A percentile compares a stretch with the other conserved stretches of the same genome.
phyloP scores from a whole-genome alignment of 92 coral and sea anemone species.

The Palythoa caribaeorum region DNA sequence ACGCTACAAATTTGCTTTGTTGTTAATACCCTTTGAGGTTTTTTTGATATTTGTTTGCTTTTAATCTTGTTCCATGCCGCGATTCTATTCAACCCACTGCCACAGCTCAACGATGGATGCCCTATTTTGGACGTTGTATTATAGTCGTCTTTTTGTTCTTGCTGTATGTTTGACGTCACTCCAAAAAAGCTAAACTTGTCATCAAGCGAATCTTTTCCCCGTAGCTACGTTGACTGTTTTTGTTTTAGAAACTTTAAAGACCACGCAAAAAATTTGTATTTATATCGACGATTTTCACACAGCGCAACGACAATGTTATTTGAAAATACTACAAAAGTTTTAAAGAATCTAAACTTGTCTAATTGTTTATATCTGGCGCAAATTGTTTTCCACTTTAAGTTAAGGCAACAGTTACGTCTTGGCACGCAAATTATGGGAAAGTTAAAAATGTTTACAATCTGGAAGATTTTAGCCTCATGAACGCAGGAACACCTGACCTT shows the following conservation, averaged over 20 bases:
- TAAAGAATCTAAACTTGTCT: conserved; percentile 4
- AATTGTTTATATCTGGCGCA: neutral
- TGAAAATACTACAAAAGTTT: conserved; percentile 15
- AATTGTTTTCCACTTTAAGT: conserved; percentile 17
- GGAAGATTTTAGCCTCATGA: neutral
- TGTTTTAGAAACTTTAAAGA: conserved; percentile 34
- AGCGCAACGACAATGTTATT: neutral
- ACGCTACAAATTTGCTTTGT: neutral
- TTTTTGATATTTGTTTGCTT: conserved; percentile 8
- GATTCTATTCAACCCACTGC: conserved; percentile 22
- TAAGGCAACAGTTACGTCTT: conserved; percentile 17
- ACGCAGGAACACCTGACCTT: neutral
- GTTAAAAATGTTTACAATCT: neutral
- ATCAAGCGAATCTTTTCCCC: neutral
- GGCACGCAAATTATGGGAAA: neutral
- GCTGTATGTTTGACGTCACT: conserved; percentile 46
- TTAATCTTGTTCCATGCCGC: neutral
- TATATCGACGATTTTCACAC: neutral
- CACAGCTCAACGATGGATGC: neutral
- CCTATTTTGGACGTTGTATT: conserved; percentile 23
- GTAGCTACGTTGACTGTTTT: conserved; percentile 24
- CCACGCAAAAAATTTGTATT: neutral
- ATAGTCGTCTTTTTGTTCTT: conserved; percentile 5
- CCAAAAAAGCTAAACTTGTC: neutral
- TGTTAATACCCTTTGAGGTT: neutral